Base-by-base conservation (phyloP, 2,113 vertebrate species). In the Poecile atricapillus region DNA sequence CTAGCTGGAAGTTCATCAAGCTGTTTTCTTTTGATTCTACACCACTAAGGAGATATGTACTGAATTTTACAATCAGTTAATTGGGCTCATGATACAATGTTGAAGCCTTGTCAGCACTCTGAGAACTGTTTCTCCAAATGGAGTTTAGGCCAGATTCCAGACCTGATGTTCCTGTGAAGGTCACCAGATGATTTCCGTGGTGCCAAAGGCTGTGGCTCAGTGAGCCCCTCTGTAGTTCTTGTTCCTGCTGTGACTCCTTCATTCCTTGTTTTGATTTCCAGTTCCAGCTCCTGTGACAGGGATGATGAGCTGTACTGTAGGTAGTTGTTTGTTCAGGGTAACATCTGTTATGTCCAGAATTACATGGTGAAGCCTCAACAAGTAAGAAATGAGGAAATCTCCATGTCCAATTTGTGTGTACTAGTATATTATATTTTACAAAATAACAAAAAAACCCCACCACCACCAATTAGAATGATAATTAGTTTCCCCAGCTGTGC, bases 401-500 rank as follows among this genome's bases (percentile, higher is more conserved):
- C 56, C 6, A 4, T 14, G 33, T 59, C 44, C 52, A 52, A 35
- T 74, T 50, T 50, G 23, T 71, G 18, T 37, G 43, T 24, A 52
- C 5, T 20, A 28, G 27, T 50, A 30, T 67, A 55, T 81, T 55
- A 24, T 37, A 35, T 78, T 35, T 28, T 19, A 62, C 13, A 69
- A 82, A 90, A 64, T 75, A 82, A 89, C 27, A 75, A 64, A 77
- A 70, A 39, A 31, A 0, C 2, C 11, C 7, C 15, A 10, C 9
- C 15, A 35, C 5, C 37, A 39, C 25, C 73, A 79, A 65, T 84
- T 79, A 33, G n/a, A 73, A 69, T 41, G 63, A 58, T 65, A 92
- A 91, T 92, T 35, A 30, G n/a, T 63, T 76, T 87, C 50, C 49
- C 50, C 87, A 89, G 87, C 83, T 93, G 93, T 91, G 87, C 31